These are phyloP conservation scores for Drosophila willistoni DNA, from an alignment of 1,140 invertebrate genomes.

Conservation along the genomic window DNA sequence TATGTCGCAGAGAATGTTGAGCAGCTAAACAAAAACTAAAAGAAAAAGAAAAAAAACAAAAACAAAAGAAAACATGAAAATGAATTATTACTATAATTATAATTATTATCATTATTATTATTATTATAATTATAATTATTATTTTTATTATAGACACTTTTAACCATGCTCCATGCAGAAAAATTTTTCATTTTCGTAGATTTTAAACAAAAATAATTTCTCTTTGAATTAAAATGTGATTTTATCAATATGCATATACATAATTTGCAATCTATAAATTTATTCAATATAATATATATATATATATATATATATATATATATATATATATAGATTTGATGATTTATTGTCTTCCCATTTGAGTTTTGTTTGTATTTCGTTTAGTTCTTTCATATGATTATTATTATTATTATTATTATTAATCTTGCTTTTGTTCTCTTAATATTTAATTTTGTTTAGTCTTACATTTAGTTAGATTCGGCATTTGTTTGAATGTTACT, in stretches of 20 bases:
- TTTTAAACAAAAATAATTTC: conserved; percentile 6
- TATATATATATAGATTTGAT: conserved; percentile 27
- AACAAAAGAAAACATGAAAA: too few relatives aligned
- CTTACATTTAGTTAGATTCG: conserved; percentile 54
- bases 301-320: conserved; percentile 5
- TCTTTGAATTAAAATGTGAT: conserved; percentile 70
- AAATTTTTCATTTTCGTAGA: background rate
- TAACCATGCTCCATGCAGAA: background rate
- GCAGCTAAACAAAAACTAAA: conserved; percentile 3
- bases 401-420: conserved; percentile 9
- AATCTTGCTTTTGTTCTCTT: background rate
- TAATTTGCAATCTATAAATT: conserved; percentile 39
- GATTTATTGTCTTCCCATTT: conserved; percentile 75
- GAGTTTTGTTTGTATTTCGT: conserved; percentile 69
- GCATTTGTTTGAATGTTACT: conserved; percentile 38
- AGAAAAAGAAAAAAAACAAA: too few relatives aligned
- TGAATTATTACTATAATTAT: background rate
- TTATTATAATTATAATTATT: background rate
- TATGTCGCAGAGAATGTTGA: conserved; percentile 38
- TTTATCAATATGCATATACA: conserved; percentile 46
- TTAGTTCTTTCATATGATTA: conserved; percentile 27
- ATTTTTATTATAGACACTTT: background rate
- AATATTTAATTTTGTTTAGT: conserved; percentile 1
- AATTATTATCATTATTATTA: too few relatives aligned
- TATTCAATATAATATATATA: conserved; percentile 2